Conservation (phyloP, 2,888 invertebrate species). For the Troides oblongomaculatus region DNA sequence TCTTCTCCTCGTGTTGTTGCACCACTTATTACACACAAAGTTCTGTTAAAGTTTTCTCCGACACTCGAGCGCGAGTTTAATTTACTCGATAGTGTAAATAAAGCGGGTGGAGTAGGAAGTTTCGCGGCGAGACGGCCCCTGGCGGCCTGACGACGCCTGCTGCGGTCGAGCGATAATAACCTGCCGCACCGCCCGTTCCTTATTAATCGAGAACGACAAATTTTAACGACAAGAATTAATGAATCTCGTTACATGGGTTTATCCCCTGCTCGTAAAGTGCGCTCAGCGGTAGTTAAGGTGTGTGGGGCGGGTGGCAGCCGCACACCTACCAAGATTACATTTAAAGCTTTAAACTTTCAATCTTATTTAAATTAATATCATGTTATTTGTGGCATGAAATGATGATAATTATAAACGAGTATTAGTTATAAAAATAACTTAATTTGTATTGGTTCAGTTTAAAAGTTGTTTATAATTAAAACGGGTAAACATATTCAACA, state of each 20-base stretch:
- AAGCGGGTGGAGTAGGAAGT: slow-evolving; percentile 77
- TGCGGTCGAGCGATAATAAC: slow-evolving; percentile 78
- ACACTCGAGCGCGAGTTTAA: slow-evolving; percentile 79
- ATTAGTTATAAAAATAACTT: background rate
- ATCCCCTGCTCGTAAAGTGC: slow-evolving; percentile 79
- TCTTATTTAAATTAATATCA: background rate
- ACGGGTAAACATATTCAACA: background rate
- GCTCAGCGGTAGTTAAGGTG: slow-evolving; percentile 73
- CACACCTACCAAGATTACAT: slow-evolving; percentile 24
- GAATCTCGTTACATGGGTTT: slow-evolving; percentile 82
- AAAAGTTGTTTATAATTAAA: background rate
- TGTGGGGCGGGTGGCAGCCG: slow-evolving; percentile 48
- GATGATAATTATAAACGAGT: background rate
- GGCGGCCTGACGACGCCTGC: slow-evolving; percentile 42
- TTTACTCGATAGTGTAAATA: slow-evolving; percentile 82
- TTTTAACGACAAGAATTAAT: slow-evolving; percentile 82
- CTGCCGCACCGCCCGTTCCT: slow-evolving; percentile 72
- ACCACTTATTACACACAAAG: slow-evolving; percentile 81
- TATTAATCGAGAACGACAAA: slow-evolving; percentile 82
- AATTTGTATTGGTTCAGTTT: background rate
- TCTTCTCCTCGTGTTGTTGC: slow-evolving; percentile 80
- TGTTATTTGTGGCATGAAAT: background rate
- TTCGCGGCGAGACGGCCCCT: slow-evolving; percentile 64
- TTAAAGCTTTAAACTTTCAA: background rate
- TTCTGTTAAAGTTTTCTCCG: slow-evolving; percentile 78